Evolutionary conservation across 2,888 invertebrate species (phyloP).

Genomic region (Eledona agricola): DNA sequence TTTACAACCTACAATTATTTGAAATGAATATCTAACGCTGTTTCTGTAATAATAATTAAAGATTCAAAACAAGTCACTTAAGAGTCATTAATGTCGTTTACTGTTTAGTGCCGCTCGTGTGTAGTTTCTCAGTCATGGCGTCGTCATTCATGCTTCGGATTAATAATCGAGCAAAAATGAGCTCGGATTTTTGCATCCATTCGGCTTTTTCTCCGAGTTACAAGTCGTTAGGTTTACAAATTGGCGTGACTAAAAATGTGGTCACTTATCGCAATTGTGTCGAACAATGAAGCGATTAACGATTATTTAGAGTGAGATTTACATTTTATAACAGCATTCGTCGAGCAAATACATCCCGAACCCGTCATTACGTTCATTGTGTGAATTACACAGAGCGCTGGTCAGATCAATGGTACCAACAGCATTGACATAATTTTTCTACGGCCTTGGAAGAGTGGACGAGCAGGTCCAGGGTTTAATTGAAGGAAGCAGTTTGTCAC

Average conservation of each 20-base stretch:
- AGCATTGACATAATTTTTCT: slow-evolving; percentile 32
- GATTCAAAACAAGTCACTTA: too few species aligned
- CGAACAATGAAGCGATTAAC: slow-evolving; percentile 47
- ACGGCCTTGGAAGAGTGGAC: slow-evolving; percentile 26
- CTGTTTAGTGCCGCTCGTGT: too few species aligned
- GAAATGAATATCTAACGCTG: too few species aligned
- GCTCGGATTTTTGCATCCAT: slow-evolving; percentile 9
- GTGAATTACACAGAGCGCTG: slow-evolving; percentile 9
- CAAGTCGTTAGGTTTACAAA: slow-evolving; percentile 51
- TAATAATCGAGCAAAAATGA: slow-evolving; percentile 11
- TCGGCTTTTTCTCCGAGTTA: slow-evolving; percentile 35
- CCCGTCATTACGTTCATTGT: slow-evolving; percentile 34
- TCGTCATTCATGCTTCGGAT: too few species aligned
- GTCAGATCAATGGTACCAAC: slow-evolving; percentile 12
- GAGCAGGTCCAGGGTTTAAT: slow-evolving; percentile 17
- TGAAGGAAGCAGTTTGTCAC: slow-evolving; percentile 26
- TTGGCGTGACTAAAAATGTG: slow-evolving; percentile 53
- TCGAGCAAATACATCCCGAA: slow-evolving; percentile 26
- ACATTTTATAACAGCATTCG: slow-evolving; percentile 36
- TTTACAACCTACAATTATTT: too few species aligned
- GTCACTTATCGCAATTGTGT: slow-evolving; percentile 50
- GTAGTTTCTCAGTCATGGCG: too few species aligned
- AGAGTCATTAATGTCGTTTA: too few species aligned
- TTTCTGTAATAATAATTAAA: too few species aligned
- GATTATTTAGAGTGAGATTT: slow-evolving; percentile 38